A percentile compares a stretch with the other conserved stretches of the same genome.
phyloP scores from a whole-genome alignment of 2,797 vertebrate species.

The Microctenopoma steveboyesi region DNA sequence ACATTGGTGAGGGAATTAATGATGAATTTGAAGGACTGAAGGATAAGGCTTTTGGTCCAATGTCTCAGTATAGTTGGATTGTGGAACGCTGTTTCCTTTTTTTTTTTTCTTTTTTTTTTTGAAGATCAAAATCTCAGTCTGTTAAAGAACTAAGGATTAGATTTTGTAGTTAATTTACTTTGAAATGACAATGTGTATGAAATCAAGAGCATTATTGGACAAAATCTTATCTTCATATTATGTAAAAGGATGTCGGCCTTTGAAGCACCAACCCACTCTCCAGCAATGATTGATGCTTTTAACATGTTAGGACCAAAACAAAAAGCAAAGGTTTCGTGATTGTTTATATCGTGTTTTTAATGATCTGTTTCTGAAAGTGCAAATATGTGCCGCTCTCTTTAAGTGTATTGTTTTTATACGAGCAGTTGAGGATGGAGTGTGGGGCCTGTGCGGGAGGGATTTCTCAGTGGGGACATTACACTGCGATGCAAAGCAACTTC shows the following conservation, averaged over 20 bases:
- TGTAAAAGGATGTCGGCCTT: constrained; percentile 25
- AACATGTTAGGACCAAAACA: constrained; percentile 74
- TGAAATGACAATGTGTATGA: constrained; percentile 35
- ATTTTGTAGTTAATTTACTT: constrained; percentile 35
- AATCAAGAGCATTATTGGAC: constrained; percentile 53
- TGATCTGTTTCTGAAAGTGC: constrained; percentile 72
- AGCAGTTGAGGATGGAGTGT: constrained; percentile 53
- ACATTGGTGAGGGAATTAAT: constrained; percentile 35
- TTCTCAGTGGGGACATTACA: constrained; percentile 58
- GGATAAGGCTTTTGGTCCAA: constrained; percentile 45
- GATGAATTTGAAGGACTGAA: constrained; percentile 28
- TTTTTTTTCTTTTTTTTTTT: background rate
- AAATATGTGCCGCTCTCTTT: constrained; percentile 55
- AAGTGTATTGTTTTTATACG: constrained; percentile 63
- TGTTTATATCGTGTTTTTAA: constrained; percentile 63
- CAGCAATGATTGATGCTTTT: constrained; percentile 60
- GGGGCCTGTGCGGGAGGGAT: constrained; percentile 31
- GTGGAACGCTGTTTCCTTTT: constrained; percentile 73
- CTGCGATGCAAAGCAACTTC: constrained; percentile 63
- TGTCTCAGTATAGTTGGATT: constrained; percentile 37
- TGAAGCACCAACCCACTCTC: constrained; percentile 23
- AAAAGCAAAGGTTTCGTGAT: constrained; percentile 36
- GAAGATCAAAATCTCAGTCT: constrained; percentile 46
- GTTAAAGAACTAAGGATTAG: constrained; percentile 55
- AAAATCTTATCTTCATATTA: constrained; percentile 27